A percentile compares a stretch with the other conserved stretches of the same genome.
Conservation (phyloP, 2,113 vertebrate species). For the Nannobrachium achirus region DNA sequence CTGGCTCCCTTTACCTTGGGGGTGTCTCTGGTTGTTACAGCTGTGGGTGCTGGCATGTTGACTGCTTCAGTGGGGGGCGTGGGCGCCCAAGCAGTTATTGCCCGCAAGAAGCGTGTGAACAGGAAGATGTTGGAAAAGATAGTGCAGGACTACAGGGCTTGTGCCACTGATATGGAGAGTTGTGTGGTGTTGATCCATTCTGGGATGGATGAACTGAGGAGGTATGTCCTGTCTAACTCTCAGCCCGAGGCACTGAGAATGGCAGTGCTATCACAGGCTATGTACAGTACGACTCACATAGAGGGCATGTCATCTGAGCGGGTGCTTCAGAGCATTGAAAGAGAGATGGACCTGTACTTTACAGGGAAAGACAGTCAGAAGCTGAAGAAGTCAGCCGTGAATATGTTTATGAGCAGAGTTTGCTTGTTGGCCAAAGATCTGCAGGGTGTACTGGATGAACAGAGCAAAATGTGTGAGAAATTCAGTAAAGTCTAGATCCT, state of each 20-base stretch:
- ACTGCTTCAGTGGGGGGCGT: conserved; percentile 70
- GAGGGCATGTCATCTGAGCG: too few relatives aligned
- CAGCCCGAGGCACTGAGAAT: conserved; percentile 29
- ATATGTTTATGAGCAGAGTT: too few relatives aligned
- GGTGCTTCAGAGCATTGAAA: too few relatives aligned
- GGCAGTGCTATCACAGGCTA: conserved; percentile 42
- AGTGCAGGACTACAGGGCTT: conserved; percentile 40
- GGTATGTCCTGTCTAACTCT: conserved; percentile 38
- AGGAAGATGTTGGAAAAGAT: too few relatives aligned
- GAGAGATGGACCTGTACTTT: too few relatives aligned
- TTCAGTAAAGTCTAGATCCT: conserved; percentile 32
- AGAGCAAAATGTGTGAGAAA: conserved; percentile 45
- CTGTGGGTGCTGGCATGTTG: conserved; percentile 68
- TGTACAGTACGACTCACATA: too few relatives aligned
- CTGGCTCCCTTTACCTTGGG: conserved; percentile 74
- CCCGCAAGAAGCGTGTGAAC: too few relatives aligned
- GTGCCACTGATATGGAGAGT: conserved; percentile 47
- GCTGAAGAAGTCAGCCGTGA: too few relatives aligned
- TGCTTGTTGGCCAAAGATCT: too few relatives aligned
- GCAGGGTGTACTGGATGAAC: too few relatives aligned
- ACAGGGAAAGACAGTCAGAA: too few relatives aligned
- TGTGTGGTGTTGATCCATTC: conserved; percentile 61
- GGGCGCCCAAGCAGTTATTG: conserved; percentile 40
- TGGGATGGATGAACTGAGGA: conserved; percentile 61
- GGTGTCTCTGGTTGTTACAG: conserved; percentile 64